Evolutionary conservation across 2,797 vertebrate species (phyloP), one percentile per base, ranked within the genome.

Genomic region (Nyctalus aviator): DNA sequence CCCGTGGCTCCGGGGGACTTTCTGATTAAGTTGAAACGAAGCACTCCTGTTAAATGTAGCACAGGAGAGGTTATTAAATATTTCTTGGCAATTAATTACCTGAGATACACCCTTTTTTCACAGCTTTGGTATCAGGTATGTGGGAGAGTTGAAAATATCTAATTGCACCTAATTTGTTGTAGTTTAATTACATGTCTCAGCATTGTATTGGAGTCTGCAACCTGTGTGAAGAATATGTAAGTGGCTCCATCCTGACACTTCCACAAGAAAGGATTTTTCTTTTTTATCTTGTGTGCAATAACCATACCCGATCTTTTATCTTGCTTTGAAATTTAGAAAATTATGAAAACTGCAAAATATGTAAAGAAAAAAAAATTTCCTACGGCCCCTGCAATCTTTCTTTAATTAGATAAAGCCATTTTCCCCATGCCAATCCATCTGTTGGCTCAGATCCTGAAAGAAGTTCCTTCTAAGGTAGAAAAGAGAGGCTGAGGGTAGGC

Each of bases 1-100:
- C 86, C 97, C 94, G 1, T 97, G 96, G 96, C 98, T 98, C 95
- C 96, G 95, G 98, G 98, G 98, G 88, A 73, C 30, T 91, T 84
- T 64, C 71, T 97, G 83, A 96, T 83, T 93, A 94, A 94, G 96
- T 96, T 90, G 93, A 97, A 98, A 95, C 3, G 69, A 97, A 89
- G n/a, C 57, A 37, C 69, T 93, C 83, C 53, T 82, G 82, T 79
- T 97, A 97, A 97, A 93, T 95, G 95, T 96, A 98, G 85, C 84
- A 97, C 66, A 97, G 91, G 86, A 97, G 93, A 97, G 82, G 30
- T 93, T 97, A 96, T 97, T 97, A 97, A 97, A 95, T 77, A 76
- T 93, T 94, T 97, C 95, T 97, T 85, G 93, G 35, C 95, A 97
- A 98, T 96, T 97, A 97, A 97, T 97, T 97, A 44, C 90, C 83